Conservation (phyloP, 2,113 vertebrate species). For the Misgurnus mizolepis region DNA sequence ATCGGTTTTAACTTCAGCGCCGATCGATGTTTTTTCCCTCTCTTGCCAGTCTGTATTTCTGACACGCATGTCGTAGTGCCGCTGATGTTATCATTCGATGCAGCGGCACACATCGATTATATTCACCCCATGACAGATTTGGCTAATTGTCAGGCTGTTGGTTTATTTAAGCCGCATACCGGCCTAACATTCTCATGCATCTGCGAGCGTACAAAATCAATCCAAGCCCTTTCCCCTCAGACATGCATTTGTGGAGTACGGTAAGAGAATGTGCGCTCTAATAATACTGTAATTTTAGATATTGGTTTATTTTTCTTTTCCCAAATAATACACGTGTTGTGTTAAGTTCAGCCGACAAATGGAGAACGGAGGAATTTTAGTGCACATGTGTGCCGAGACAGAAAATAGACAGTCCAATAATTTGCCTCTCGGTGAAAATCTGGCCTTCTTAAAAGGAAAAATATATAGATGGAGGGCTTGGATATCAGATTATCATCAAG, state of each 20-base stretch:
- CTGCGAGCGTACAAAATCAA: conserved; percentile 56
- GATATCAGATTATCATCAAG: conserved; percentile 80
- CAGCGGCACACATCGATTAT: conserved; percentile 40
- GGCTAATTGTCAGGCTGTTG: conserved; percentile 44
- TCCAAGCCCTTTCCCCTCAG: conserved; percentile 53
- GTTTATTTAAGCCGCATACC: conserved; percentile 52
- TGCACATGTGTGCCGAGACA: conserved; percentile 65
- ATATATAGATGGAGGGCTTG: conserved; percentile 68
- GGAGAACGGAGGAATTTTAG: conserved; percentile 58
- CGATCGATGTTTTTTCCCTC: conserved; percentile 10
- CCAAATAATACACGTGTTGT: conserved; percentile 66
- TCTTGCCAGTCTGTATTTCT: conserved; percentile 1
- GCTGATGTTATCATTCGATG: conserved; percentile 43
- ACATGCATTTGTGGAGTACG: conserved; percentile 54
- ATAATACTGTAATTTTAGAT: conserved; percentile 74
- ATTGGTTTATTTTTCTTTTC: conserved; percentile 65
- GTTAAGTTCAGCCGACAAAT: conserved; percentile 62
- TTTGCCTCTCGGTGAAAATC: conserved; percentile 60
- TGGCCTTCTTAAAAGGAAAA: conserved; percentile 65
- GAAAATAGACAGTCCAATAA: conserved; percentile 69
- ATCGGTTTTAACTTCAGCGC: conserved; percentile 32
- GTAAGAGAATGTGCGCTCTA: conserved; percentile 58
- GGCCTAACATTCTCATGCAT: conserved; percentile 53
- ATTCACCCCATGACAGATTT: conserved; percentile 34
- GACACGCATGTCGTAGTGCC: conserved; percentile 29